phyloP scores from a whole-genome alignment of 64 coral and sea anemone species.

The Acropora tenuis region DNA sequence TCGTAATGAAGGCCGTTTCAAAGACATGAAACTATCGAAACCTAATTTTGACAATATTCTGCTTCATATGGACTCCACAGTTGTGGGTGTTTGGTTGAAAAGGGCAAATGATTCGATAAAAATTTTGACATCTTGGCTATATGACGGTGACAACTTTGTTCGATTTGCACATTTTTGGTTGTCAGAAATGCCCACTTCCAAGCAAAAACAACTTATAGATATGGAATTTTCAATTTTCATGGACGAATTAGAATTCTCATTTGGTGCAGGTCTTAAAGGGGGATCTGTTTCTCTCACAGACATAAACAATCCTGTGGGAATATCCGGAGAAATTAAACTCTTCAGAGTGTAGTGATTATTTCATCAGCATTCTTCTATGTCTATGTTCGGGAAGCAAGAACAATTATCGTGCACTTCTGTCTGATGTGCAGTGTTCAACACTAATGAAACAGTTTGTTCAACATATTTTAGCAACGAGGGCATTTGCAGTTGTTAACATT shows the following conservation, averaged over 20 bases:
- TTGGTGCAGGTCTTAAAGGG: slow-evolving; percentile 71
- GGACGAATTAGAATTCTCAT: slow-evolving; percentile 86
- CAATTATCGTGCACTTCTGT: slow-evolving; percentile 79
- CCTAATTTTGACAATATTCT: slow-evolving; percentile 76
- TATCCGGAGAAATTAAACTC: slow-evolving; percentile 75
- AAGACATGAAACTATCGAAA: slow-evolving; percentile 41
- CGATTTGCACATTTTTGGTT: slow-evolving; percentile 94
- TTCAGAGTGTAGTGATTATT: slow-evolving; percentile 56
- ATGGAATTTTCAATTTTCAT: slow-evolving; percentile 78
- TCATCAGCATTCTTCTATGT: slow-evolving; percentile 76
- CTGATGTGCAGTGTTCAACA: slow-evolving; percentile 81
- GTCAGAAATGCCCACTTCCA: slow-evolving; percentile 67
- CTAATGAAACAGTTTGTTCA: slow-evolving; percentile 82
- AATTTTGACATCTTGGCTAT: slow-evolving; percentile 76
- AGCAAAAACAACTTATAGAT: slow-evolving; percentile 68
- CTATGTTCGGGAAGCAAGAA: slow-evolving; percentile 82
- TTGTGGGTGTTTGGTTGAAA: slow-evolving; percentile 74
- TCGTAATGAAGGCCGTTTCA: not conserved
- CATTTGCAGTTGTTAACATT: slow-evolving; percentile 85
- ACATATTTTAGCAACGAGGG: slow-evolving; percentile 84
- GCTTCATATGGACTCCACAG: slow-evolving; percentile 75
- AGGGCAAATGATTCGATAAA: slow-evolving; percentile 65
- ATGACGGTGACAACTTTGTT: slow-evolving; percentile 71
- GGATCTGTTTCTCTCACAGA: slow-evolving; percentile 54
- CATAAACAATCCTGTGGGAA: slow-evolving; percentile 76